Evolutionary conservation across 2,797 vertebrate genomes (phyloP).

Genomic region (Hydrophis major): DNA sequence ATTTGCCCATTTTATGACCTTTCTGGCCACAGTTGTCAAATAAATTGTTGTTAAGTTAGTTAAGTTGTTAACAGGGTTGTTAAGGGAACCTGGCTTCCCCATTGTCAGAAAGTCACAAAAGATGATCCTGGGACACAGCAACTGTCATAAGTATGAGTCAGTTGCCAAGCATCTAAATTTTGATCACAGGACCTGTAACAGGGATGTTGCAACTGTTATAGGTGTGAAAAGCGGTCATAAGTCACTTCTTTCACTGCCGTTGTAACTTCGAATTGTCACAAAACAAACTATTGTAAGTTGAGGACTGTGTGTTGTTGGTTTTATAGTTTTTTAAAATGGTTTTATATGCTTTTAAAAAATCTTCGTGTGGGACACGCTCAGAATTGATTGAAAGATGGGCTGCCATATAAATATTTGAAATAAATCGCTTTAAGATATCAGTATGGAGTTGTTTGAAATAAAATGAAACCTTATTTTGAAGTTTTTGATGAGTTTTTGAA

Average conservation of each 20-base stretch:
- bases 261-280: too few species aligned
- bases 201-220: too few species aligned
- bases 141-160: too few species aligned
- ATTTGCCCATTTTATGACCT: background rate
- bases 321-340: background rate
- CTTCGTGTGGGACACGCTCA: background rate
- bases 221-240: too few species aligned
- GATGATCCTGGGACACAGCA: too few species aligned
- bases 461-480: background rate
- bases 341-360: background rate
- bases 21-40: background rate
- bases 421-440: too few species aligned
- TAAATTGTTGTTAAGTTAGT: background rate
- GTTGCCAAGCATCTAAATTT: too few species aligned
- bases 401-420: too few species aligned
- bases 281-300: too few species aligned
- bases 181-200: too few species aligned
- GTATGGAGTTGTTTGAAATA: background rate
- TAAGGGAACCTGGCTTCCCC: background rate
- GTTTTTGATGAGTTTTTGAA: background rate
- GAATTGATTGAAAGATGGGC: background rate
- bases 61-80: background rate
- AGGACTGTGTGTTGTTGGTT: too few species aligned
- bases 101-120: background rate
- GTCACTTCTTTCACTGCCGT: too few species aligned